phyloP scores from a whole-genome alignment of 2,888 invertebrate species.

The Empis stercorea region DNA sequence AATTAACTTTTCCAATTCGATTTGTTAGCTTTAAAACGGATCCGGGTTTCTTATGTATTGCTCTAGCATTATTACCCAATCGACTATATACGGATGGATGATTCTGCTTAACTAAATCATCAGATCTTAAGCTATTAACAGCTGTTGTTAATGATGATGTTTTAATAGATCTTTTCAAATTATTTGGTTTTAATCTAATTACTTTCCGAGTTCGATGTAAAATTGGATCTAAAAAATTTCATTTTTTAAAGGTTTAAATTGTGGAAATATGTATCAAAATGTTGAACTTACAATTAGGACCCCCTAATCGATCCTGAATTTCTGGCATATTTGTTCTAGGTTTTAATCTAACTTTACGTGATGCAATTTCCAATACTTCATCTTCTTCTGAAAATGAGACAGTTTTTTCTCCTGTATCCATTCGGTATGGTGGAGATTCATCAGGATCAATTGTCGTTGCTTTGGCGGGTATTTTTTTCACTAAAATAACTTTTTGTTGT shows the following conservation, averaged over 20 bases:
- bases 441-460: conserved; percentile 20
- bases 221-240: conserved; percentile 19
- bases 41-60: neutral
- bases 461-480: conserved; percentile 33
- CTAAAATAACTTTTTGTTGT: conserved; percentile 31
- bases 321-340: conserved; percentile 12
- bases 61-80: conserved; percentile 17
- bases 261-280: too few relatives aligned
- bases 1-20: conserved; percentile 20
- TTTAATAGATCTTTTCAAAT: conserved; percentile 19
- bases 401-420: conserved; percentile 26
- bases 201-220: conserved; percentile 28
- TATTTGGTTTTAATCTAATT: conserved; percentile 26
- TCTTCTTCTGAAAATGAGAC: conserved; percentile 35
- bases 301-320: conserved; percentile 23
- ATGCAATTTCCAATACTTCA: conserved; percentile 34
- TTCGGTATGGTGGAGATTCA: conserved; percentile 15
- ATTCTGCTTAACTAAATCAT: conserved; percentile 23
- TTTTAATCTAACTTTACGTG: conserved; percentile 16
- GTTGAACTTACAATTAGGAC: too few relatives aligned
- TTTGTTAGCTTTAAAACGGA: conserved; percentile 17
- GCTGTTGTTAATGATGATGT: conserved; percentile 18
- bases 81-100: conserved; percentile 29
- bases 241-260: neutral
- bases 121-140: conserved; percentile 28